Evolutionary conservation across 1,140 invertebrate genomes (phyloP).

Genomic region (Drosophila miranda): DNA sequence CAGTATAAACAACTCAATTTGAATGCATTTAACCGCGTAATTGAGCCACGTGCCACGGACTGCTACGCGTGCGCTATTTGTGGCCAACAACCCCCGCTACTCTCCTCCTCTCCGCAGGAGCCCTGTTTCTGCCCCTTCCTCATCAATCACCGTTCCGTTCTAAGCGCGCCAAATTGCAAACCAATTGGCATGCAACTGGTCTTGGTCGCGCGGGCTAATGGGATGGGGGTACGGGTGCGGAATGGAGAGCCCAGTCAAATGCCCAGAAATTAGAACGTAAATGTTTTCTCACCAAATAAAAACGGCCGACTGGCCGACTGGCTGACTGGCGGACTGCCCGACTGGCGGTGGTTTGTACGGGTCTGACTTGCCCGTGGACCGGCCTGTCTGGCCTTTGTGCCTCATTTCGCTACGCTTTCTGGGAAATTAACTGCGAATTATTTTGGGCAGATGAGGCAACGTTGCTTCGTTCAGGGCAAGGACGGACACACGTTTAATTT

Average conservation of each 20-base stretch:
- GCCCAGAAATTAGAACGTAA: constrained; percentile 80
- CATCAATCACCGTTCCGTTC: constrained; percentile 12
- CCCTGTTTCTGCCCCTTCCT: neutral
- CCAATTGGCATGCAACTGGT: constrained; percentile 81
- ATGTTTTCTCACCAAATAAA: constrained; percentile 82
- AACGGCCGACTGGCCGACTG: constrained; percentile 19
- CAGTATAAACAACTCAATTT: constrained; percentile 82
- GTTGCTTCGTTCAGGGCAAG: neutral
- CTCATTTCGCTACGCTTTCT: constrained; percentile 76
- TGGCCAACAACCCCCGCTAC: constrained; percentile 35
- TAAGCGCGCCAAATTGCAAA: constrained; percentile 78
- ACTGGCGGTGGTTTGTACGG: constrained; percentile 4
- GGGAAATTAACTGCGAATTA: constrained; percentile 80
- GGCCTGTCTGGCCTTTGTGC: constrained; percentile 52
- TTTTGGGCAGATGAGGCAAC: constrained; percentile 49
- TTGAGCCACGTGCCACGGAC: constrained; percentile 70
- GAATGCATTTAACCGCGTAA: constrained; percentile 82
- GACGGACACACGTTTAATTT: constrained; percentile 61
- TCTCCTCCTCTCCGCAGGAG: neutral
- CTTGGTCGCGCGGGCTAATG: constrained; percentile 48
- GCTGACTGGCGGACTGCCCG: constrained; percentile 5
- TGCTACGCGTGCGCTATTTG: constrained; percentile 75
- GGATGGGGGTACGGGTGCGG: constrained; percentile 28
- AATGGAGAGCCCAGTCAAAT: constrained; percentile 22
- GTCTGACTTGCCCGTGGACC: constrained; percentile 4